Evolutionary conservation across 1,140 invertebrate species (phyloP).

Genomic region (Periplaneta americana): DNA sequence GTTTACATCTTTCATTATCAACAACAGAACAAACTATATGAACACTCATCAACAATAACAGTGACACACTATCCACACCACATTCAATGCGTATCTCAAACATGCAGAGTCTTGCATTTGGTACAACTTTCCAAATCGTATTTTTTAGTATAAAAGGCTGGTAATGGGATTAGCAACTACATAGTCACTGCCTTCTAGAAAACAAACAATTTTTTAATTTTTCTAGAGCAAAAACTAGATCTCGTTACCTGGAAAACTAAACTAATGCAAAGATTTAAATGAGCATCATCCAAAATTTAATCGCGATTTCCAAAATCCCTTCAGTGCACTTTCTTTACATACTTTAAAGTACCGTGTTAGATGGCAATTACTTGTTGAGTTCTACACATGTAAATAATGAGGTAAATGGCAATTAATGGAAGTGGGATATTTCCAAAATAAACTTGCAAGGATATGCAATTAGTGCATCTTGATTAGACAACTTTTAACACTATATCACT

Average conservation of each 20-base stretch:
- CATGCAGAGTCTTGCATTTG: neutral
- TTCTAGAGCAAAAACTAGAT: neutral
- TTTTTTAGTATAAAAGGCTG: neutral
- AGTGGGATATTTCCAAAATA: no score
- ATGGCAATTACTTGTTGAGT: no score
- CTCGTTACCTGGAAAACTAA: neutral
- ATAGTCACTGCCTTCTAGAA: neutral
- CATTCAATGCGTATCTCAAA: neutral
- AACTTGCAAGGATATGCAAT: no score
- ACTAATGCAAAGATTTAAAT: neutral
- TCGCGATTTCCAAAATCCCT: neutral
- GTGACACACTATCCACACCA: neutral
- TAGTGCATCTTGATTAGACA: no score
- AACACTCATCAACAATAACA: conserved; percentile 16
- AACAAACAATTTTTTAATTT: neutral
- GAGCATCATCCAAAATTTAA: neutral
- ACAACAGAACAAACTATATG: conserved; percentile 8
- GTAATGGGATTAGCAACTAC: neutral
- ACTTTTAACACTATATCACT: no score
- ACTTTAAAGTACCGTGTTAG: no score
- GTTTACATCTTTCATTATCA: neutral
- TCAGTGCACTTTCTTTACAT: no score
- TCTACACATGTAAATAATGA: no score
- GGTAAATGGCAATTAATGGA: no score
- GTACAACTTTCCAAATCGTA: neutral